Conservation (phyloP, 92 coral and sea anemone genomes). For the Phymanthus crucifer region DNA sequence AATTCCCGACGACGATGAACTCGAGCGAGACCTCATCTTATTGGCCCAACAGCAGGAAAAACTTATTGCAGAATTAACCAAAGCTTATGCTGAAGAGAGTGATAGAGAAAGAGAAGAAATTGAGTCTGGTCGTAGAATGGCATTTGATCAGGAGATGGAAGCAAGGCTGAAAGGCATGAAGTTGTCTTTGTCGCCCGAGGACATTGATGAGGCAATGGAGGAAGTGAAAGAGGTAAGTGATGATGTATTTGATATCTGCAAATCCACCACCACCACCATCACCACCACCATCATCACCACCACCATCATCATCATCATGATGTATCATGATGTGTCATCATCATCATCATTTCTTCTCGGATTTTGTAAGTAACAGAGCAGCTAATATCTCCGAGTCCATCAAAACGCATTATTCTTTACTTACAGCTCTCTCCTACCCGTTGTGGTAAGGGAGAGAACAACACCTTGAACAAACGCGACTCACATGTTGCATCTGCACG, state of each 20-base stretch:
- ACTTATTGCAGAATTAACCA: constrained; percentile 82
- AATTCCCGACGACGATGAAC: constrained; percentile 87
- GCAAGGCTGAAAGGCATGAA: constrained; percentile 87
- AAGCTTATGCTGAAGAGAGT: constrained; percentile 90
- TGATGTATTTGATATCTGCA: background rate
- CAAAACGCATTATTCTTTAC: too few relatives aligned
- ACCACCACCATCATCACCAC: background rate
- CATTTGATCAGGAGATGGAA: constrained; percentile 93
- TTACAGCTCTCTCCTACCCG: too few relatives aligned
- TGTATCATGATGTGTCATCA: too few relatives aligned
- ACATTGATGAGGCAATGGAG: constrained; percentile 82
- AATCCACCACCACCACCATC: background rate
- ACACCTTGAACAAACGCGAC: too few relatives aligned
- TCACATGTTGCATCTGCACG: too few relatives aligned
- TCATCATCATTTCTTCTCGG: too few relatives aligned
- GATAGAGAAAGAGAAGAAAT: constrained; percentile 76
- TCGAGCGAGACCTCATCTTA: constrained; percentile 82
- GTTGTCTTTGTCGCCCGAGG: constrained; percentile 73
- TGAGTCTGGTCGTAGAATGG: constrained; percentile 85
- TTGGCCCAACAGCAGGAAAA: constrained; percentile 92
- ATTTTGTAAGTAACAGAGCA: too few relatives aligned
- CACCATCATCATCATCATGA: background rate
- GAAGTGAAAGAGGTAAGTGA: constrained; percentile 75
- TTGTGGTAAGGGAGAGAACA: too few relatives aligned
- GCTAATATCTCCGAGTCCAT: too few relatives aligned